Conservation (phyloP, 2,888 invertebrate species). For the Papilio gigon region DNA sequence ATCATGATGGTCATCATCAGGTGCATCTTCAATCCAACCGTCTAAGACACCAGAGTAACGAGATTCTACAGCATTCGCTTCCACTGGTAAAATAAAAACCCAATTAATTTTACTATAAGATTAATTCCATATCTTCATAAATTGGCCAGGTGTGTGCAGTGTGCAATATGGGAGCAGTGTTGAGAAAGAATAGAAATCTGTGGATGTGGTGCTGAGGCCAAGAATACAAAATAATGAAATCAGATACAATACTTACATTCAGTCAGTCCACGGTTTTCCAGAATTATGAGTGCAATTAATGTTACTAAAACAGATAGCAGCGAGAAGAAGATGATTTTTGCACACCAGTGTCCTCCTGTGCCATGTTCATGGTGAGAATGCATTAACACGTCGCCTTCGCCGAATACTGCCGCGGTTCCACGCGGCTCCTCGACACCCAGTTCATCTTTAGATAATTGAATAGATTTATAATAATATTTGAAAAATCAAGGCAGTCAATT, state of each 20-base stretch:
- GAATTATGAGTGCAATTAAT: conserved; percentile 89
- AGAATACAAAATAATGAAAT: background rate
- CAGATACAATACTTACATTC: conserved; percentile 84
- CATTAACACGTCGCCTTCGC: conserved; percentile 87
- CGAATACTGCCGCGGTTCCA: conserved; percentile 73
- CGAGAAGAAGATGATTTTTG: conserved; percentile 91
- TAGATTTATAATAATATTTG: background rate
- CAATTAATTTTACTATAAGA: background rate
- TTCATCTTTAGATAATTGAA: conserved; percentile 64
- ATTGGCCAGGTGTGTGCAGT: background rate
- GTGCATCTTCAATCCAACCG: conserved; percentile 88
- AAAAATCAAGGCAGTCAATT: conserved; percentile 21
- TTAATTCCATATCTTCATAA: background rate
- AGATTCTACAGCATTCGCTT: conserved; percentile 83
- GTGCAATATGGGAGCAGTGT: background rate
- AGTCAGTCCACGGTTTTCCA: conserved; percentile 89
- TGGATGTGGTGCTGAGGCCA: background rate
- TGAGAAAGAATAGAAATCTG: background rate
- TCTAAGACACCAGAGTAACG: conserved; percentile 89
- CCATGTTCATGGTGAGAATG: conserved; percentile 89
- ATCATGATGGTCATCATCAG: conserved; percentile 80
- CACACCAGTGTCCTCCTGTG: conserved; percentile 92
- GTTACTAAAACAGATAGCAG: conserved; percentile 87
- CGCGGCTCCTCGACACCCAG: conserved; percentile 74
- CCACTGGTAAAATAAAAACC: conserved; percentile 59